phyloP scores from a whole-genome alignment of 2,888 invertebrate genomes.

The Carabus problematicus region DNA sequence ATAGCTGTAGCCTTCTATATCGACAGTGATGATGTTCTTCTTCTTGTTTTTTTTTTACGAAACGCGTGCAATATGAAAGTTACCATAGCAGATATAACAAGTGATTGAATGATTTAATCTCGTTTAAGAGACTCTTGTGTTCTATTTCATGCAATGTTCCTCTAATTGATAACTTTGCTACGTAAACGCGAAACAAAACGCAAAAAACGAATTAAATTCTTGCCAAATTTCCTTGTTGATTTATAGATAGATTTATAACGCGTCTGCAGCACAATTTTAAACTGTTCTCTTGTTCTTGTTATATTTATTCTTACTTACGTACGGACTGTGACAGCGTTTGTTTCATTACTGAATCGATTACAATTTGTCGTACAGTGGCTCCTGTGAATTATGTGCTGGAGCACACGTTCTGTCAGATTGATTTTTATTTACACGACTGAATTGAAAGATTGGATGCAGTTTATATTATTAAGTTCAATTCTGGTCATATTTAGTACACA shows the following conservation, averaged over 20 bases:
- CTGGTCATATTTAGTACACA: constrained; percentile 38
- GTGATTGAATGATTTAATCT: constrained; percentile 25
- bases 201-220: constrained; percentile 39
- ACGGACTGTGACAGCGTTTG: no score
- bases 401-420: background rate
- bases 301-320: constrained; percentile 13
- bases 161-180: constrained; percentile 15
- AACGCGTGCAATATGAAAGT: constrained; percentile 40
- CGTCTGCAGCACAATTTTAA: constrained; percentile 33
- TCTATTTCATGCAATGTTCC: constrained; percentile 15
- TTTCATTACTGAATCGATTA: background rate
- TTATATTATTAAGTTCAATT: constrained; percentile 36
- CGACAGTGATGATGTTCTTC: background rate
- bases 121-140: no score
- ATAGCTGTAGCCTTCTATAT: constrained; percentile 20
- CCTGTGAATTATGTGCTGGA: background rate
- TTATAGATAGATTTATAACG: constrained; percentile 9
- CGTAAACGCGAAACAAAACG: no score
- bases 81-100: constrained; percentile 34
- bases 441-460: constrained; percentile 34
- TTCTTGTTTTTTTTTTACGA: constrained; percentile 11
- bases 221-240: constrained; percentile 35
- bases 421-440: constrained; percentile 30
- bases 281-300: no score
- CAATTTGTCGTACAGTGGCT: background rate